Evolutionary conservation across 2,113 vertebrate species (phyloP), one percentile per base, ranked within the genome.

Genomic region (Callipepla californica): DNA sequence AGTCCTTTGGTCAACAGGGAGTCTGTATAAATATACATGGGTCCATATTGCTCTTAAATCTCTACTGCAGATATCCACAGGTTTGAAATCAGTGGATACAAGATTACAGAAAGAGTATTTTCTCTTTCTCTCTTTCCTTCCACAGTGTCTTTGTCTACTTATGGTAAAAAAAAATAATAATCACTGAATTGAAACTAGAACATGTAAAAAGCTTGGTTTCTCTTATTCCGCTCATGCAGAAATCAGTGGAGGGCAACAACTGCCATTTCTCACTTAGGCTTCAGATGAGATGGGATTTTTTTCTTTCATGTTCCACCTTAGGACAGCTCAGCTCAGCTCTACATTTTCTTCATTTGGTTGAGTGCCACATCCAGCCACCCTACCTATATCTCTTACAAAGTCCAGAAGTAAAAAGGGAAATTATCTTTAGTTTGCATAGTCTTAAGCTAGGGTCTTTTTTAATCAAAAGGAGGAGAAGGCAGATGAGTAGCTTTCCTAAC

Each of bases 191-290:
- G 21, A 77, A 89, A 65, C 22, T 13, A 68, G 34, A 45, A 18
- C 36, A 32, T 40, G 0, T 10, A 2, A 0, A 47, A 23, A 66
- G 3, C 11, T 91, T 13, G 0, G 12, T 16, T 78, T 28, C 13
- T 87, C 30, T 16, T 74, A 57, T 42, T 80, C 30, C 45, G 45
- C 5, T 61, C 47, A 17, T 57, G 38, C 57, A 74, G 72, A 80
- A 77, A 61, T 42, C 25, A 53, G 21, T 7, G 4, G 18, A 78
- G 26, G 55, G 68, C 30, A 30, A 53, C 16, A 40, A 42, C 15
- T 65, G 38, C 61, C 61, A 66, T 66, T 66, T 66, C 38, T 55
- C 32, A 28, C 38, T 28, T 8, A 26, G 30, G 8, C 23, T n/a
- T 25, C 9, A 53, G 28, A 34, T 79, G n/a, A 17, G 7, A 30